Evolutionary conservation across 2,888 invertebrate species (phyloP).

Genomic region (Polyommatus icarus): DNA sequence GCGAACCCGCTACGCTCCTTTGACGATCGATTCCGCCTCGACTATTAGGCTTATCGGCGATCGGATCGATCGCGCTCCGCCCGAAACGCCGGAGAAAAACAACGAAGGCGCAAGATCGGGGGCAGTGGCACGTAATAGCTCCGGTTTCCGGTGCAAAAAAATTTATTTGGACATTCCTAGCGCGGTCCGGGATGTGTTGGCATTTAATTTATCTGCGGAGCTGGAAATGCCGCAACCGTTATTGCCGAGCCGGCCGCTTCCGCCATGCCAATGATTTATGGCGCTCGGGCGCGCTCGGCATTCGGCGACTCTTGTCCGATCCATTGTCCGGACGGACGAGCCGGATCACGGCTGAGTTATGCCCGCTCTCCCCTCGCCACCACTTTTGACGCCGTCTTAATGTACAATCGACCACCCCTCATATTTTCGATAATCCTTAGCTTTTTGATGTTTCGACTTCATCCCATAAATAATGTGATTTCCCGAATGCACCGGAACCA

Average conservation of each 20-base stretch:
- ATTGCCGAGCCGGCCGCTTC: conserved; percentile 74
- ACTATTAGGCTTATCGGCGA: conserved; percentile 73
- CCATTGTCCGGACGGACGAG: conserved; percentile 72
- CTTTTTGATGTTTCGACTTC: conserved; percentile 5
- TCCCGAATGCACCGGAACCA: conserved; percentile 27
- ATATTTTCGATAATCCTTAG: conserved; percentile 6
- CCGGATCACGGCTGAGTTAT: conserved; percentile 71
- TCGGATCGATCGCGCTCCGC: conserved; percentile 75
- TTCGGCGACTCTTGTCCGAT: conserved; percentile 72
- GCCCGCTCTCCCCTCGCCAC: conserved; percentile 59
- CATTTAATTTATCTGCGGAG: conserved; percentile 78
- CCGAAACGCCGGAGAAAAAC: conserved; percentile 72
- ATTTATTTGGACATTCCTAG: conserved; percentile 76
- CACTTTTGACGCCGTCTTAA: conserved; percentile 69
- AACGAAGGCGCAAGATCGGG: conserved; percentile 69
- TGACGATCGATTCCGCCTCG: conserved; percentile 78
- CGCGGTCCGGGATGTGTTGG: conserved; percentile 72
- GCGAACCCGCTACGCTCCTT: conserved; percentile 61
- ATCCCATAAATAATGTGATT: conserved; percentile 47
- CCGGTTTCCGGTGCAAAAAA: conserved; percentile 77
- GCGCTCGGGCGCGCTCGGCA: conserved; percentile 58
- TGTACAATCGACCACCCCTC: conserved; percentile 41
- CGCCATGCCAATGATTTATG: conserved; percentile 79
- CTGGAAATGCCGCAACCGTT: conserved; percentile 73
- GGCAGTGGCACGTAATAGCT: conserved; percentile 75